Percentiles rank a stretch among this genome's conserved stretches.
phyloP scores from a whole-genome alignment of 2,888 invertebrate genomes.

The Amphipyra tragopoginis region DNA sequence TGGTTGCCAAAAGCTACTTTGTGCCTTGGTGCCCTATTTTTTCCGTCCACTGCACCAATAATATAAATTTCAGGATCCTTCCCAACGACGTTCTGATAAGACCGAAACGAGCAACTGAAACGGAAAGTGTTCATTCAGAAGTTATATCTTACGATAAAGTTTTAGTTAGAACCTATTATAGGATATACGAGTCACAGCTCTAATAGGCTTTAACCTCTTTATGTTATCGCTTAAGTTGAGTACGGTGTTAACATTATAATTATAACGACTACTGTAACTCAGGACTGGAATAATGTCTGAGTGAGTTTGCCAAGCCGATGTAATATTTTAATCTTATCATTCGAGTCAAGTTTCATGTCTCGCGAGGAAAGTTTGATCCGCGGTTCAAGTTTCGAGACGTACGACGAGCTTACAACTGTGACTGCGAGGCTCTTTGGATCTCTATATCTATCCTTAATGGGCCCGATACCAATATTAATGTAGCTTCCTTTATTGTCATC shows the following conservation, averaged over 20 bases:
- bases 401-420: constrained; percentile 77
- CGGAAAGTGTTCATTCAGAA: constrained; percentile 61
- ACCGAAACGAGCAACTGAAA: constrained; percentile 57
- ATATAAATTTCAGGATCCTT: constrained; percentile 58
- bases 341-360: constrained; percentile 84
- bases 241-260: constrained; percentile 68
- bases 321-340: constrained; percentile 88
- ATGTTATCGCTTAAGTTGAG: constrained; percentile 62
- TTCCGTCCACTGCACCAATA: constrained; percentile 52
- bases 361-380: constrained; percentile 84
- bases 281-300: constrained; percentile 72
- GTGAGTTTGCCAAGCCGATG: constrained; percentile 78
- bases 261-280: constrained; percentile 69
- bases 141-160: constrained; percentile 62
- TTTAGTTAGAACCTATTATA: constrained; percentile 61
- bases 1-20: constrained; percentile 50
- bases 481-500: not conserved
- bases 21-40: constrained; percentile 43
- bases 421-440: constrained; percentile 64
- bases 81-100: constrained; percentile 56
- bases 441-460: constrained; percentile 50
- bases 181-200: constrained; percentile 59
- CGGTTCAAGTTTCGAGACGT: constrained; percentile 81
- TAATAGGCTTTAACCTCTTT: constrained; percentile 65
- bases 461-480: constrained; percentile 40